Conservation (phyloP, 2,888 invertebrate genomes). For the Rotaria socialis region DNA sequence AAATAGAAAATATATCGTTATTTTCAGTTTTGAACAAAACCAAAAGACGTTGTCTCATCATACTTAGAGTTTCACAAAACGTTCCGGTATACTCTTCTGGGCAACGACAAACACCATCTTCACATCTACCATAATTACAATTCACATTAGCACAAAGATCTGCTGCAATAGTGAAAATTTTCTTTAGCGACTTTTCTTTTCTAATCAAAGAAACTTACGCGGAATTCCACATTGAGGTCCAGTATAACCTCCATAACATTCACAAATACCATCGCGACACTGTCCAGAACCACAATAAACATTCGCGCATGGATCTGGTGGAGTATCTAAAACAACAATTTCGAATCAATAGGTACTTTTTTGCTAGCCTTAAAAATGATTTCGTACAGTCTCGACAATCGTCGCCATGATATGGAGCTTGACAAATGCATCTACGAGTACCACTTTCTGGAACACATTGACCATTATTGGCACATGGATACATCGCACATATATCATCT, state of each 20-base stretch:
- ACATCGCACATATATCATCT: not conserved
- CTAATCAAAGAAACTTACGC: not conserved
- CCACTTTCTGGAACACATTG: conserved; percentile 13
- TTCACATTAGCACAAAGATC: not conserved
- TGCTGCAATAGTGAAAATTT: not conserved
- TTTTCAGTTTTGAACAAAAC: not conserved
- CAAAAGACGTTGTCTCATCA: not conserved
- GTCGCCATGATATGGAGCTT: not conserved
- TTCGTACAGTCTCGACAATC: conserved; percentile 21
- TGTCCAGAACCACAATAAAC: not conserved
- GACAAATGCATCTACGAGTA: not conserved
- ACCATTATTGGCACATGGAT: not conserved
- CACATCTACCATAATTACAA: not conserved
- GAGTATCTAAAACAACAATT: not conserved
- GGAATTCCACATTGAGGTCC: not conserved
- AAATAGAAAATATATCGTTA: not conserved
- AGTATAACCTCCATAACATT: not conserved
- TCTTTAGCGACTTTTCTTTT: not conserved
- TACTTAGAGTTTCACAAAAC: not conserved
- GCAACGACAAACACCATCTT: not conserved
- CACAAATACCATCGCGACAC: conserved; percentile 10
- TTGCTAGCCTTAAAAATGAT: not conserved
- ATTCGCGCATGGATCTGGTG: not conserved
- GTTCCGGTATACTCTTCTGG: not conserved
- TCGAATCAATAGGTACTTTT: not conserved